Base-by-base conservation (phyloP, 2,113 vertebrate genomes). In the Pedionomus torquatus region DNA sequence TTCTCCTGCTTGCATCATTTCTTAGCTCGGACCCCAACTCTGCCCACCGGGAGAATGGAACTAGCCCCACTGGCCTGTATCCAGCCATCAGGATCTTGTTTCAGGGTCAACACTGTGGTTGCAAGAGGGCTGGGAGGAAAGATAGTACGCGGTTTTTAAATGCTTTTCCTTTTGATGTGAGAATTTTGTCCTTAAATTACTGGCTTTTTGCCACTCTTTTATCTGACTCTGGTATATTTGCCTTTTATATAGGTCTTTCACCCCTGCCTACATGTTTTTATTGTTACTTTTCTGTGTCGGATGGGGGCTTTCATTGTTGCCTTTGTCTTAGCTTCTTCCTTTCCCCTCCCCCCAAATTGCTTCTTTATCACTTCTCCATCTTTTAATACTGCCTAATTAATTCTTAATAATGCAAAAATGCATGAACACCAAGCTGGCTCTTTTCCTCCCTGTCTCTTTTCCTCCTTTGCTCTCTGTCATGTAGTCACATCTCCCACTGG, bases 191-290 rank as follows among this genome's bases (percentile, higher is more conserved):
- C 95, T 75, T 87, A 76, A 89, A 82, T 37, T 61, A 17, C 64
- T 93, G 93, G 87, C 91, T 94, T 76, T 79, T 95, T 96, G 91
- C 84, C 93, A 85, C 48, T 78, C 55, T 82, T 37, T 94, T 92
- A 52, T 94, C 69, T 94, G 77, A 65, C 0, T 0, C 18, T 48
- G 35, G 20, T 81, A 31, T 87, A 87, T 78, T 91, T 95, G 46
- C 48, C n/a, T 80, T 93, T 90, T 61, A 28, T 71, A 85, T 30
- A 85, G 39, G 24, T 86, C 49, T 83, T 83, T 81, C 55, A 54
- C 43, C 6, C 6, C 48, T 87, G 84, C 25, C 25, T 75, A 44
- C 75, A 94, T 90, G 28, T 80, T 96, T 87, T 75, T 46, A 7
- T 81, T 80, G 39, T 75, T 90, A n/a, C 23, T 43, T 41, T 93